These are phyloP conservation scores for Colletes latitarsis DNA, from an alignment of 1,140 invertebrate genomes.

Conservation along the genomic window DNA sequence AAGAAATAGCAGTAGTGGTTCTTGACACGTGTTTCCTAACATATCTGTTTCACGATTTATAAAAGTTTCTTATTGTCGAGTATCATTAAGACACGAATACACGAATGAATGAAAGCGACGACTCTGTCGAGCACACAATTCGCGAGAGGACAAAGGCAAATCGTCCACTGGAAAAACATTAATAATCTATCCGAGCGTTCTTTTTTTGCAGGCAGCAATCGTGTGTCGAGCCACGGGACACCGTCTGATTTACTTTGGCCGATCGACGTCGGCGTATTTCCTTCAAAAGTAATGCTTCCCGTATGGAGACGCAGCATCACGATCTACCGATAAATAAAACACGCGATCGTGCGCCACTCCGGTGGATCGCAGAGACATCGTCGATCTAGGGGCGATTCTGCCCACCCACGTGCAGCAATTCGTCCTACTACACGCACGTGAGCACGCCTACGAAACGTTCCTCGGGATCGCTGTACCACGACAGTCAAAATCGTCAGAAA, in stretches of 20 bases:
- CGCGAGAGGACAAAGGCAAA: not conserved
- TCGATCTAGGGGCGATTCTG: slow-evolving; percentile 44
- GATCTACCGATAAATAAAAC: slow-evolving; percentile 50
- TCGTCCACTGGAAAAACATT: not conserved
- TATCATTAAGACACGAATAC: no score
- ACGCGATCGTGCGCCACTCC: slow-evolving; percentile 26
- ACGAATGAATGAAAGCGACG: no score
- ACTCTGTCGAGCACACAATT: not conserved
- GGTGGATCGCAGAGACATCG: slow-evolving; percentile 43
- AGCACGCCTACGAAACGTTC: slow-evolving; percentile 34
- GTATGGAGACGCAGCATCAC: slow-evolving; percentile 29
- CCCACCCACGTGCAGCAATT: slow-evolving; percentile 56
- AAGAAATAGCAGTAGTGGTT: no score
- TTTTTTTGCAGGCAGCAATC: not conserved
- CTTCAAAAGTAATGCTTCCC: slow-evolving; percentile 45
- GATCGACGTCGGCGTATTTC: slow-evolving; percentile 29
- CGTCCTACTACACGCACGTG: slow-evolving; percentile 28
- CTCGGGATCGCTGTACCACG: no score
- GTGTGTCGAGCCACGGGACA: slow-evolving; percentile 21
- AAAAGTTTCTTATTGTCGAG: no score
- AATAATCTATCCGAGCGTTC: slow-evolving; percentile 14
- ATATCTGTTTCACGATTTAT: no score
- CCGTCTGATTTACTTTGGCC: slow-evolving; percentile 35
- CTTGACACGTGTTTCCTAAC: no score
- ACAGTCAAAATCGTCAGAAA: no score